A percentile compares a stretch with the other conserved stretches of the same genome.
Conservation (phyloP, 2,113 vertebrate species). For the Aleadryas rufinucha region DNA sequence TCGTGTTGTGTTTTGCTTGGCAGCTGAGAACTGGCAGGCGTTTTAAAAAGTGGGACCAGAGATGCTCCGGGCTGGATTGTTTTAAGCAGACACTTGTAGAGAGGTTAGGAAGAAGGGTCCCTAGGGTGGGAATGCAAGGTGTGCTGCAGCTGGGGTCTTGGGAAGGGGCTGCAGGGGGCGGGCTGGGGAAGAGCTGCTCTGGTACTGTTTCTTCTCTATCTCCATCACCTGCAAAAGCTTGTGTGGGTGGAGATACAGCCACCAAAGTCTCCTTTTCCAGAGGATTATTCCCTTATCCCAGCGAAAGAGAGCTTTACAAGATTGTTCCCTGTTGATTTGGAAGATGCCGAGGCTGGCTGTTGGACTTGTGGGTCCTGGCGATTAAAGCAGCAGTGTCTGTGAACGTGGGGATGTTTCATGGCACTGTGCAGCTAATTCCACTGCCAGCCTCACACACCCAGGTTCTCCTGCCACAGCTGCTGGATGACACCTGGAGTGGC, state of each 20-base stretch:
- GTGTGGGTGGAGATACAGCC: neutral
- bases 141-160: neutral
- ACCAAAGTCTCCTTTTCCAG: neutral
- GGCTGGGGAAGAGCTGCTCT: neutral
- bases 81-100: neutral
- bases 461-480: neutral
- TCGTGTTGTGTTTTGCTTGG: neutral
- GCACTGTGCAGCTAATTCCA: neutral
- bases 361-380: neutral
- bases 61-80: neutral
- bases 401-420: accelerated
- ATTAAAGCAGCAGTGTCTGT: neutral
- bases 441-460: neutral
- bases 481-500: neutral
- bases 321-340: neutral
- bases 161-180: neutral
- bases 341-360: neutral
- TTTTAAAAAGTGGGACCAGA: neutral
- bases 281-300: neutral
- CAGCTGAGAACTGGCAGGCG: neutral
- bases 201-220: neutral
- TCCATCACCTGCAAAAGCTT: neutral
- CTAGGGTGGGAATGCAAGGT: neutral
- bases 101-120: neutral
- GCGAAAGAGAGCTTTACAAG: neutral